phyloP scores from a whole-genome alignment of 1,140 invertebrate species.

The Zaprionus taronus region DNA sequence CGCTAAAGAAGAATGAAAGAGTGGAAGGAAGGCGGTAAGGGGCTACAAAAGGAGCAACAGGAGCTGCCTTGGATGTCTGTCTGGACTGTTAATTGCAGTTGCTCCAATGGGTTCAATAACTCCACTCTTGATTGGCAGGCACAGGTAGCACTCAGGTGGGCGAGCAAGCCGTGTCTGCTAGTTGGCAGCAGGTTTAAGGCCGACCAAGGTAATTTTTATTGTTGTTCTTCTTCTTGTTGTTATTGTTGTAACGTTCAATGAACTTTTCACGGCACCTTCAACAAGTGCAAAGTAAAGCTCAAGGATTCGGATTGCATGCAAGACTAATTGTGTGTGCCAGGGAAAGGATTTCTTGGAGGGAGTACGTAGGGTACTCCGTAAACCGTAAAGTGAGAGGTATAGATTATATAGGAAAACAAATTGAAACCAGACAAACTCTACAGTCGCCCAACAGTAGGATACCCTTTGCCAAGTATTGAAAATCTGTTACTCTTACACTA shows the following conservation, averaged over 20 bases:
- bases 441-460: too few species aligned
- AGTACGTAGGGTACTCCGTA: neutral
- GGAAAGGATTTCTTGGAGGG: neutral
- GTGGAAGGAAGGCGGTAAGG: neutral
- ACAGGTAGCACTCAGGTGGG: conserved; percentile 7
- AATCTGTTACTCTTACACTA: too few species aligned
- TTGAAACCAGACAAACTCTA: neutral
- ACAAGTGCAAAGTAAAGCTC: conserved; percentile 55
- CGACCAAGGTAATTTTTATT: conserved; percentile 39
- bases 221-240: conserved; percentile 31
- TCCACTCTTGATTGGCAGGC: conserved; percentile 71
- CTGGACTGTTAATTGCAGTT: conserved; percentile 53
- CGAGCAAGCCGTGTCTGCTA: conserved; percentile 11
- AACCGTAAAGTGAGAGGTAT: neutral
- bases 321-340: conserved; percentile 19
- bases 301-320: conserved; percentile 35
- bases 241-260: conserved; percentile 54
- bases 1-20: conserved; percentile 3
- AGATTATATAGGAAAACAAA: neutral
- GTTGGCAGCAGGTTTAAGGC: conserved; percentile 45
- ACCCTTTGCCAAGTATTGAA: too few species aligned
- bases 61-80: conserved; percentile 52
- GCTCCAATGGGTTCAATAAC: conserved; percentile 61
- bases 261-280: conserved; percentile 33
- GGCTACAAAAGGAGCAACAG: conserved; percentile 46